Evolutionary conservation across 2,113 vertebrate species (phyloP), one percentile per base, ranked within the genome.

Genomic region (Bostrychus sinensis): DNA sequence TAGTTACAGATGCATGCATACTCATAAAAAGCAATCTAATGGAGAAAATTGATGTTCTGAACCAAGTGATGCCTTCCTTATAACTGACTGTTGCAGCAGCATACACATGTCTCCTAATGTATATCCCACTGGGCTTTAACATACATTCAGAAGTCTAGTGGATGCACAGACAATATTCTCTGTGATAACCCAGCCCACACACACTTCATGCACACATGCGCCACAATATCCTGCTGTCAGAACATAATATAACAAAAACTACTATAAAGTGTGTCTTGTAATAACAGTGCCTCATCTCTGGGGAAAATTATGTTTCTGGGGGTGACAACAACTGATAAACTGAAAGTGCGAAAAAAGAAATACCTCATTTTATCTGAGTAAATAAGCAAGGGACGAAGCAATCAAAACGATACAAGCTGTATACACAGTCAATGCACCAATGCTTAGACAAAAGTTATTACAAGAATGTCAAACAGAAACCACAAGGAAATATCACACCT

Each of bases 401-500:
- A 62, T 66, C 67, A n/a, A 41, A 22, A 55, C 30, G 8, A 41
- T 66, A 80, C 62, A 64, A 28, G 62, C 56, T 5, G 56, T 2
- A 16, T 66, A 62, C 28, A 42, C 32, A 20, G 64, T 45, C 39
- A 16, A 32, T 4, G 46, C 64, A 23, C 51, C 51, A 56, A 76
- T 57, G 41, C 66, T 66, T 58, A 57, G 60, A 76, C 60, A 66
- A 72, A 79, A 73, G 61, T 75, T 75, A 73, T 78, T 63, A 89
- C 46, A 63, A 48, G 16, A 70, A 78, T 60, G 84, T 86, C 79
- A 87, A 86, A 75, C 68, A 76, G 66, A 46, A 79, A 72, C 70
- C 57, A 30, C 34, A 66, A 65, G 67, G 59, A 74, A 79, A 77
- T 30, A 77, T 69, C 78, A 51, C 61, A 70, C 54, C 67, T 68